Evolutionary conservation across 2,113 vertebrate species (phyloP).

Genomic region (Gymnocephalus cernua): DNA sequence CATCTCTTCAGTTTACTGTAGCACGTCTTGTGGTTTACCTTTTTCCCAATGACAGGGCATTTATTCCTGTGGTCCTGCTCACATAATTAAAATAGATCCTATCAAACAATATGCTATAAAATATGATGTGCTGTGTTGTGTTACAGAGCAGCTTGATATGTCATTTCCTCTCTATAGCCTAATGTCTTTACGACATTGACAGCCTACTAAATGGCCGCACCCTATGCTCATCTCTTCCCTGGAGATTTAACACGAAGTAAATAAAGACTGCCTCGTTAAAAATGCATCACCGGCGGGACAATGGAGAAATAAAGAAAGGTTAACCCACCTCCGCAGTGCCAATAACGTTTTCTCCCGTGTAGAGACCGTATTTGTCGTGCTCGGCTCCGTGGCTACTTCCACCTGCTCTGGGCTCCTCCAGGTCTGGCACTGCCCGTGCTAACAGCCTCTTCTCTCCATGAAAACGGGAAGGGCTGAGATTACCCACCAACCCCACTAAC

Average conservation of each 20-base stretch:
- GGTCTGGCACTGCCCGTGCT: conserved; percentile 48
- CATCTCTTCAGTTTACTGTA: neutral
- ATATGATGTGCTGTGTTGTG: neutral
- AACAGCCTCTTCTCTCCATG: conserved; percentile 66
- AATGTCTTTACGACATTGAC: conserved; percentile 45
- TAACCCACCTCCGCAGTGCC: conserved; percentile 55
- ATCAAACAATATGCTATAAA: neutral
- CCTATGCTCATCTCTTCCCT: conserved; percentile 72
- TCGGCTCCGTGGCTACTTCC: conserved; percentile 40
- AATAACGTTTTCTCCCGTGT: neutral
- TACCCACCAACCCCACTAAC: no score
- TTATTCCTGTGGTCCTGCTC: conserved; percentile 4
- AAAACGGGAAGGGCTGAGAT: conserved; percentile 20
- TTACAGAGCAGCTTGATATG: neutral
- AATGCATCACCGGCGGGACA: conserved; percentile 40
- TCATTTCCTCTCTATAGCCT: neutral
- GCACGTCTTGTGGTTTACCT: neutral
- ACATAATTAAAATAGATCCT: neutral
- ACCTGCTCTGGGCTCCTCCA: conserved; percentile 52
- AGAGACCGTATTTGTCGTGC: conserved; percentile 7
- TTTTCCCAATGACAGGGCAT: conserved; percentile 61
- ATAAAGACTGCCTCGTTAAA: conserved; percentile 65
- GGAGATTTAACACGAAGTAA: conserved; percentile 66
- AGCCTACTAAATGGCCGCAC: conserved; percentile 78
- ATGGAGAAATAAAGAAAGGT: neutral